These are phyloP conservation scores for Baronia brevicornis DNA, from an alignment of 2,888 invertebrate genomes.

Conservation along the genomic window DNA sequence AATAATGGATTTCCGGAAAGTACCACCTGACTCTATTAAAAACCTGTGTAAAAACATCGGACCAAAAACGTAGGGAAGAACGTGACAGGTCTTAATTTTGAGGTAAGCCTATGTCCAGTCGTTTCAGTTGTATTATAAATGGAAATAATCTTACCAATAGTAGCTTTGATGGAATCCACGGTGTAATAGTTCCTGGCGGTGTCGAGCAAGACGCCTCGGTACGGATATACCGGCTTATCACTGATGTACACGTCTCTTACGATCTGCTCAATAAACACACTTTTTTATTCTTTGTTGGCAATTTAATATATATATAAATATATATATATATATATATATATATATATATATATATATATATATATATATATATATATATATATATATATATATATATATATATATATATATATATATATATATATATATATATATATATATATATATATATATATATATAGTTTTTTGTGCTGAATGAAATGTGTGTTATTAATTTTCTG, in stretches of 20 bases:
- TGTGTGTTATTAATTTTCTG: too few relatives aligned
- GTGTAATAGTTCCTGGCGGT: constrained; percentile 91
- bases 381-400: too few relatives aligned
- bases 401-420: too few relatives aligned
- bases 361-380: too few relatives aligned
- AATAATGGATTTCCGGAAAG: too few relatives aligned
- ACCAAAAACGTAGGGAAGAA: neutral
- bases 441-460: too few relatives aligned
- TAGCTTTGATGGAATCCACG: constrained; percentile 81
- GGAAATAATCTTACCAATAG: constrained; percentile 72
- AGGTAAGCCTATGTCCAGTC: neutral
- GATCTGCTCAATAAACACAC: constrained; percentile 66
- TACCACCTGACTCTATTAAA: too few relatives aligned
- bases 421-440: too few relatives aligned
- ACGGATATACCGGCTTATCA: constrained; percentile 90
- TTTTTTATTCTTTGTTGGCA: neutral
- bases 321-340: too few relatives aligned
- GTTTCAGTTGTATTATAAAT: neutral
- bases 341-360: too few relatives aligned
- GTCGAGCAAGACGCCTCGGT: constrained; percentile 92
- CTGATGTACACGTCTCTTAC: constrained; percentile 76
- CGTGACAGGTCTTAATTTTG: neutral
- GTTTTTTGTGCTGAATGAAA: too few relatives aligned
- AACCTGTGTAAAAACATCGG: too few relatives aligned
- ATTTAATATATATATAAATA: neutral